These are phyloP conservation scores for Cecidostiba fungosa DNA, from an alignment of 2,888 invertebrate genomes.

Conservation along the genomic window DNA sequence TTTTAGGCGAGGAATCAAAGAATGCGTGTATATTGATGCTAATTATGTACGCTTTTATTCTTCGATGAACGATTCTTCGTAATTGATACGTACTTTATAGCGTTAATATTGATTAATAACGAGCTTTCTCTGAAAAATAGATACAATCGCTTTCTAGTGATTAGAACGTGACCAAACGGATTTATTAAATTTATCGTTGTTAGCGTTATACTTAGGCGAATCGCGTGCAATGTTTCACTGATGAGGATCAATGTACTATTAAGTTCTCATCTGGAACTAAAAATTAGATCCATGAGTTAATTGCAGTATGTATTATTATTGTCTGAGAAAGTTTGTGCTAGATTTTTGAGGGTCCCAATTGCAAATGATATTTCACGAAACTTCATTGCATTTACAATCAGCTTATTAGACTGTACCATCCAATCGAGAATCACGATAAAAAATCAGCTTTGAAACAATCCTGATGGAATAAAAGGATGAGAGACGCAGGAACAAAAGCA, in stretches of 20 bases:
- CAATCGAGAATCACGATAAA: background rate
- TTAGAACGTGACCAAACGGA: background rate
- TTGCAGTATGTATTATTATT: too few species aligned
- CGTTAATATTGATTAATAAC: background rate
- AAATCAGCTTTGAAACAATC: background rate
- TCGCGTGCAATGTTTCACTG: conserved; percentile 24
- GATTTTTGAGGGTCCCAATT: too few species aligned
- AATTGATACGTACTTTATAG: too few species aligned
- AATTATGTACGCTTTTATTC: too few species aligned
- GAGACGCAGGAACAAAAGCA: background rate
- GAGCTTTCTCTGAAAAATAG: conserved; percentile 8
- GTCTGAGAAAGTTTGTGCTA: too few species aligned
- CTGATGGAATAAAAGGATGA: background rate
- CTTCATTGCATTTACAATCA: too few species aligned
- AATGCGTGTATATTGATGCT: too few species aligned
- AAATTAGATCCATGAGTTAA: background rate
- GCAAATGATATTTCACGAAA: too few species aligned
- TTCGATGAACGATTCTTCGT: too few species aligned
- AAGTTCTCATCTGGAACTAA: conserved; percentile 38
- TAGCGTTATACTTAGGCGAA: conserved; percentile 41
- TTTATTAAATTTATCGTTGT: conserved; percentile 24
- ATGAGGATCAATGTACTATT: conserved; percentile 10
- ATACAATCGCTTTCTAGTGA: conserved; percentile 12
- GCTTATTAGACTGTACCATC: too few species aligned
- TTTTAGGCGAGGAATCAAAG: too few species aligned